A percentile compares a stretch with the other conserved stretches of the same genome.
phyloP scores from a whole-genome alignment of 1,140 invertebrate genomes.

The Helicoverpa armigera region DNA sequence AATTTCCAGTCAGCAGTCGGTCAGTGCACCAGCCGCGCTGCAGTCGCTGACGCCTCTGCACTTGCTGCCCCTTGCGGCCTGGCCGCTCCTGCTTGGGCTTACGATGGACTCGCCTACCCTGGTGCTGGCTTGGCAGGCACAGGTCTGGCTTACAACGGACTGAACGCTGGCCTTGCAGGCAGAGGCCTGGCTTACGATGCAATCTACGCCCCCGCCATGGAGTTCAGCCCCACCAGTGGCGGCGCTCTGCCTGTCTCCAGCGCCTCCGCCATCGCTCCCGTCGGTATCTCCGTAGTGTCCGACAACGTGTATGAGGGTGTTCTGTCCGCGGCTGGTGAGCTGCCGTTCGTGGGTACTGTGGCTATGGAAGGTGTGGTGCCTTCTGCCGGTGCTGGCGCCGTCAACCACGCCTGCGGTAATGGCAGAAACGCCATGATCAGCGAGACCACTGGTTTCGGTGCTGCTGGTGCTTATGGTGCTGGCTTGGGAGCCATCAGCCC shows the following conservation, averaged over 20 bases:
- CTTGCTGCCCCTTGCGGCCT: not conserved
- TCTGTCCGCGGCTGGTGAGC: conserved; percentile 50
- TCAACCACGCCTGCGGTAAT: conserved; percentile 1
- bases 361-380: conserved; percentile 63
- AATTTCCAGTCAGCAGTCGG: not conserved
- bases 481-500: not conserved
- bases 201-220: not conserved
- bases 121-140: not conserved
- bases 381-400: conserved; percentile 55
- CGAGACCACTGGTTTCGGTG: conserved; percentile 41
- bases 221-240: conserved; percentile 48
- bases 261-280: conserved; percentile 55
- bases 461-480: conserved; percentile 3
- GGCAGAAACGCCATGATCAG: conserved; percentile 55
- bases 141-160: not conserved
- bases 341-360: conserved; percentile 58
- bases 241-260: conserved; percentile 53
- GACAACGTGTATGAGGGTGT: conserved; percentile 61
- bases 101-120: not conserved
- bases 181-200: not conserved
- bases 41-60: not conserved
- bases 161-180: not conserved
- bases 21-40: not conserved
- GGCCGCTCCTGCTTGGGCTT: not conserved
- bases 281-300: conserved; percentile 58